Evolutionary conservation across 2,113 vertebrate species (phyloP).

Genomic region (Phyllopteryx taeniolatus): DNA sequence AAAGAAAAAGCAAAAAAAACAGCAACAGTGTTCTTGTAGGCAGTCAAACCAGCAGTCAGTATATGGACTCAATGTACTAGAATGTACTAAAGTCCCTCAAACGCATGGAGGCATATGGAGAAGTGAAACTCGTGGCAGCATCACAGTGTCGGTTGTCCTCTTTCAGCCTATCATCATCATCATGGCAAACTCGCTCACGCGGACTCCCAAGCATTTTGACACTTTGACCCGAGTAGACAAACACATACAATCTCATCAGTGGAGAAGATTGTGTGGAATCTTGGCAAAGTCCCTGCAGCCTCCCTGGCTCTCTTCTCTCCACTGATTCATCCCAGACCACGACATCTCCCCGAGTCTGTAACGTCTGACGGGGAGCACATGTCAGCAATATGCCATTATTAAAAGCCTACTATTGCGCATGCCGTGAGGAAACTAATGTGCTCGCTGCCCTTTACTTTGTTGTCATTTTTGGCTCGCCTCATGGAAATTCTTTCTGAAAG

Average conservation of each 20-base stretch:
- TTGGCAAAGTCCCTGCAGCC: conserved; percentile 31
- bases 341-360: conserved; percentile 30
- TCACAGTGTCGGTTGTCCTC: neutral
- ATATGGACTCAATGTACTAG: neutral
- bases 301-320: conserved; percentile 31
- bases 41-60: neutral
- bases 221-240: conserved; percentile 11
- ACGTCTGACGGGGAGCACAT: conserved; percentile 31
- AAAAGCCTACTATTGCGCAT: conserved; percentile 12
- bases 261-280: conserved; percentile 40
- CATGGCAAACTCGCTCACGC: conserved; percentile 3
- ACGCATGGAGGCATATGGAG: conserved; percentile 19
- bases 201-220: conserved; percentile 7
- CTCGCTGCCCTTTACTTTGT: neutral
- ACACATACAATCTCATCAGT: conserved; percentile 21
- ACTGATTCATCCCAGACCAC: conserved; percentile 45
- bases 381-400: conserved; percentile 25
- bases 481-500: neutral
- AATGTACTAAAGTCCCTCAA: conserved; percentile 17
- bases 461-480: conserved; percentile 7
- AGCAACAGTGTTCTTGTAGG: neutral
- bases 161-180: neutral
- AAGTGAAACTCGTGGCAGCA: conserved; percentile 19
- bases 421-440: conserved; percentile 16
- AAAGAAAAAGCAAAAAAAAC: neutral